phyloP scores from a whole-genome alignment of 2,113 vertebrate species.

The Ophiodon elongatus region DNA sequence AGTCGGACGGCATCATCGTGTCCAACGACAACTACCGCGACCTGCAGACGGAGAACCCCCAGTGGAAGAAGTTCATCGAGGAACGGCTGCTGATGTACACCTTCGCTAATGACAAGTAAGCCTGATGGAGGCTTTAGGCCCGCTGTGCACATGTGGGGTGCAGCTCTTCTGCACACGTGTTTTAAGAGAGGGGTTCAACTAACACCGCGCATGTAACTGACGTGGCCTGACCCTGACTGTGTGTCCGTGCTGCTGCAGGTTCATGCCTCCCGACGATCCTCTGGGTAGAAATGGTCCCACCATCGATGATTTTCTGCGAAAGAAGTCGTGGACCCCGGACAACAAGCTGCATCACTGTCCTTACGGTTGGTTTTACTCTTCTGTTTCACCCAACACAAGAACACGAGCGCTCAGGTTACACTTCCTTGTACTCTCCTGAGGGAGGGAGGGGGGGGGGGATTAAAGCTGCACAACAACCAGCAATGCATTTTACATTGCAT shows the following conservation, averaged over 20 bases:
- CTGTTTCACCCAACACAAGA: background rate
- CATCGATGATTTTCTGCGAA: constrained; percentile 89
- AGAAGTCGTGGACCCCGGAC: constrained; percentile 82
- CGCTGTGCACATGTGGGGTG: background rate
- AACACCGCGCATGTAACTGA: background rate
- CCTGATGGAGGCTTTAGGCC: background rate
- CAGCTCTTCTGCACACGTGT: background rate
- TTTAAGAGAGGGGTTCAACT: background rate
- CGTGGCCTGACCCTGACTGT: background rate
- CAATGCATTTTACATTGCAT: background rate
- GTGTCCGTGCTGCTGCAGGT: constrained; percentile 78
- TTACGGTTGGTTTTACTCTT: constrained; percentile 84
- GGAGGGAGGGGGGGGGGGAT: background rate
- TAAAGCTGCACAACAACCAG: background rate
- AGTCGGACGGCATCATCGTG: constrained; percentile 89
- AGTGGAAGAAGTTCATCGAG: constrained; percentile 95
- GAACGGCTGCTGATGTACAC: constrained; percentile 94
- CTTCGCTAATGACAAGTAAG: constrained; percentile 92
- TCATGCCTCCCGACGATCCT: constrained; percentile 96
- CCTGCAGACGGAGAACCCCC: constrained; percentile 90
- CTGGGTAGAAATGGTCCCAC: constrained; percentile 90
- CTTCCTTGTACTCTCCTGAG: constrained; percentile 7
- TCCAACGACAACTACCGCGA: constrained; percentile 95
- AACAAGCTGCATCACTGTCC: constrained; percentile 89
- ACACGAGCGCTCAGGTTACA: background rate